Evolutionary conservation across 2,797 vertebrate genomes (phyloP).

Genomic region (Hapalemur alaotrensis): DNA sequence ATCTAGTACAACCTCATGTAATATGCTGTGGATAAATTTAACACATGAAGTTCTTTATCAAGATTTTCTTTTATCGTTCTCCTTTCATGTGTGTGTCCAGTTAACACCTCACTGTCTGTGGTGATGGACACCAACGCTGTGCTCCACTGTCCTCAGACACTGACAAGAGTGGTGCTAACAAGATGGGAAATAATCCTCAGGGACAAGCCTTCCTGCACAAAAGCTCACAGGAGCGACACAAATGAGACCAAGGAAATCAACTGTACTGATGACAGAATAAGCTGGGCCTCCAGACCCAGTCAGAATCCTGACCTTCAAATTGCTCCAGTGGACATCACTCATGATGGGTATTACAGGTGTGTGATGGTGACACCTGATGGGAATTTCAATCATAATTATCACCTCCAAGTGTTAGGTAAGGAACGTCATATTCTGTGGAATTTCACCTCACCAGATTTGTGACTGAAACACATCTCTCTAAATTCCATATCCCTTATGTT

Average conservation of each 20-base stretch:
- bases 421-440: background rate
- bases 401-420: slow-evolving; percentile 79
- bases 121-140: accelerated
- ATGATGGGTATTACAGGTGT: slow-evolving; percentile 76
- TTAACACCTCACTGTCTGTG: accelerated
- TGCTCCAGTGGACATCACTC: background rate
- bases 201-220: background rate
- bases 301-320: slow-evolving; percentile 38
- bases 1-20: background rate
- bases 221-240: background rate
- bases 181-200: slow-evolving; percentile 59
- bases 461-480: background rate
- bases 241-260: background rate
- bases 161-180: accelerated
- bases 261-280: slow-evolving; percentile 59
- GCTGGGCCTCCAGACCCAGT: slow-evolving; percentile 47
- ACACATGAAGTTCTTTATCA: background rate
- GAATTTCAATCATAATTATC: accelerated
- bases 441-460: background rate
- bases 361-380: accelerated
- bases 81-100: slow-evolving; percentile 52
- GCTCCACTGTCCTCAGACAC: background rate
- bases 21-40: background rate
- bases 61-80: background rate
- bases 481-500: background rate